Conservation (phyloP, 2,888 invertebrate genomes). For the Podabrus alpinus region DNA sequence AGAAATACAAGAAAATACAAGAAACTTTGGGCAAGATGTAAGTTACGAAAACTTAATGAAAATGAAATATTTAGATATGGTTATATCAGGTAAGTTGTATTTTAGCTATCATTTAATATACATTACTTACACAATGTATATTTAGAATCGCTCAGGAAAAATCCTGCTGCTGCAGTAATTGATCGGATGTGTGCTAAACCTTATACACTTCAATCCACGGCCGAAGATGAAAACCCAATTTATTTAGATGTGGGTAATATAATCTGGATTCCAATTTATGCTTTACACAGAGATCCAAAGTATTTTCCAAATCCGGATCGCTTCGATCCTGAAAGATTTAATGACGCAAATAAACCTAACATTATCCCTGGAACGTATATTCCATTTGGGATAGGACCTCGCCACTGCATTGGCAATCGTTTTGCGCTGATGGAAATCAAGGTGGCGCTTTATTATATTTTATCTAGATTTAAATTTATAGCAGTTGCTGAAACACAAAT, state of each 20-base stretch:
- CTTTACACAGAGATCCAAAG: slow-evolving; percentile 42
- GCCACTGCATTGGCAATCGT: slow-evolving; percentile 63
- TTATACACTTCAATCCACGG: slow-evolving; percentile 28
- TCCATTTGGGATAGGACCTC: slow-evolving; percentile 59
- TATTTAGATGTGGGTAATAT: too few species aligned
- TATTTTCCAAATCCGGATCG: slow-evolving; percentile 43
- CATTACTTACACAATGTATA: too few species aligned
- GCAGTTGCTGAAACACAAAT: too few species aligned
- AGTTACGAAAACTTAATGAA: not conserved
- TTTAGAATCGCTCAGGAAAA: slow-evolving; percentile 38
- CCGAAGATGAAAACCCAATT: too few species aligned
- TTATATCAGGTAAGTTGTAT: not conserved
- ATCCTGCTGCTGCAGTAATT: slow-evolving; percentile 37
- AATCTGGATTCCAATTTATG: slow-evolving; percentile 38
- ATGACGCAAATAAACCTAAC: slow-evolving; percentile 60
- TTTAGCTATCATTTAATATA: too few species aligned
- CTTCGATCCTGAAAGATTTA: slow-evolving; percentile 51
- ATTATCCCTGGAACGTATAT: slow-evolving; percentile 49
- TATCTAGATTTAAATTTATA: too few species aligned
- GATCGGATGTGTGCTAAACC: slow-evolving; percentile 38
- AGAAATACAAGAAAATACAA: not conserved
- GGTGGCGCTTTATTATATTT: slow-evolving; percentile 19
- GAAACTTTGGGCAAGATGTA: not conserved
- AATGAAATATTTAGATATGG: too few species aligned
- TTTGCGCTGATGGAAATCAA: slow-evolving; percentile 46